Evolutionary conservation across 2,888 invertebrate species (phyloP), one percentile per base, ranked within the genome.

Genomic region (Zaprionus obscuricornis): DNA sequence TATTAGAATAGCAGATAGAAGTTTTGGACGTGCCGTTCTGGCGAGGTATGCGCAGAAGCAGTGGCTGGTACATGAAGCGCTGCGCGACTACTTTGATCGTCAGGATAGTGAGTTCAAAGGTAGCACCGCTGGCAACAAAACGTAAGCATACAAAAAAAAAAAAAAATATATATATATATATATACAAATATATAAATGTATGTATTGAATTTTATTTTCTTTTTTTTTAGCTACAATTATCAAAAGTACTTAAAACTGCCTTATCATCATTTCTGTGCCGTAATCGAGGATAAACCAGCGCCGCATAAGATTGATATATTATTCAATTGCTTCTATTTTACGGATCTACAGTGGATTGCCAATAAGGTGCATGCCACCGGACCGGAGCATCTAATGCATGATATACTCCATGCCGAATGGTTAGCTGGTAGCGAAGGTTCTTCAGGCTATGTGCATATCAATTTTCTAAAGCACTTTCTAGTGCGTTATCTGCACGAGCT

Each of bases 181-280:
- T n/a, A n/a, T n/a, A n/a, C n/a, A n/a, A n/a, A n/a, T n/a, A n/a
- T n/a, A n/a, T n/a, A n/a, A n/a, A n/a, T n/a, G n/a, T 20, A 24
- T 0, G 10, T 29, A n/a, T 31, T 27, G n/a, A n/a, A n/a, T n/a
- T n/a, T 20, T 22, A 1, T 10, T 40, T 22, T 11, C 4, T 10
- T 31, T 8, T 4, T 22, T 22, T 10, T n/a, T 90, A 95, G 95
- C 88, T 95, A 94, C 90, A 96, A 96, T 90, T 92, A 93, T 39
- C 92, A 96, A 82, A 95, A 95, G 91, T 92, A 96, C 63, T 95
- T 95, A 88, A 96, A 97, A 90, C 91, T 96, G 40, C 96, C 97
- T 36, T 95, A 93, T 90, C 95, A 96, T 85, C 93, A 87, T 92
- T 94, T 88, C 92, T 88, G 86, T 73, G 86, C 88, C 66, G 77